Conservation (phyloP, 2,888 invertebrate species). For the Chymomyza caudatula region DNA sequence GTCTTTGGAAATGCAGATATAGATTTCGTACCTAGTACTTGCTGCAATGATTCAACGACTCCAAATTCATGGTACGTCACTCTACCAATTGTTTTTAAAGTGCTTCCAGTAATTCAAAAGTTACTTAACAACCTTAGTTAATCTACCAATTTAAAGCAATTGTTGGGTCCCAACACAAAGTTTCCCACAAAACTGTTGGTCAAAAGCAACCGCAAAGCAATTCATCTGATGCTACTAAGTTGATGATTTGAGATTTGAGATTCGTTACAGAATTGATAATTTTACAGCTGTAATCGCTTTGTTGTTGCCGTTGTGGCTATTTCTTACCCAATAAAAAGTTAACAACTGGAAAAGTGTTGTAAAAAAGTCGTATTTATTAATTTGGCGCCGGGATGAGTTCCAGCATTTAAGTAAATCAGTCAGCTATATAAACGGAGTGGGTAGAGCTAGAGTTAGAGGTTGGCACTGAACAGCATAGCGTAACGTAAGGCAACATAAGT, state of each 20-base stretch:
- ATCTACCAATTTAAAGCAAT: not conserved
- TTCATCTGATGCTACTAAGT: not conserved
- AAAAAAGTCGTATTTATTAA: not conserved
- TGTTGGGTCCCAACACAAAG: not conserved
- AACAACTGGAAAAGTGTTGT: not conserved
- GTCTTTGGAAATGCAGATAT: too few relatives aligned
- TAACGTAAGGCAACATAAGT: not conserved
- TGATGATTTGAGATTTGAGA: not conserved
- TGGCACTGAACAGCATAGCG: not conserved
- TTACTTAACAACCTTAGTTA: not conserved
- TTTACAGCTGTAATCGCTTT: not conserved
- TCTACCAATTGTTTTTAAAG: not conserved
- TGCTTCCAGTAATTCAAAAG: not conserved
- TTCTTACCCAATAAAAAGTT: not conserved
- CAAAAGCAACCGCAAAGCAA: not conserved
- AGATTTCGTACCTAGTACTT: too few relatives aligned
- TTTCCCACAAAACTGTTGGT: not conserved
- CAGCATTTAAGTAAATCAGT: not conserved
- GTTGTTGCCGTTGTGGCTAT: not conserved
- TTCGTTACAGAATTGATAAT: not conserved
- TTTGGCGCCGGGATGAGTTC: not conserved
- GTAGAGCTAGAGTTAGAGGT: not conserved
- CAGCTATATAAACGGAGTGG: not conserved
- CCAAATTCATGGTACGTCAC: not conserved
- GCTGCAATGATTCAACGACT: too few relatives aligned